Percentiles rank a stretch among this genome's conserved stretches.
These are phyloP conservation scores for Terebella lapidaria DNA, from an alignment of 2,888 invertebrate species.

Conservation along the genomic window DNA sequence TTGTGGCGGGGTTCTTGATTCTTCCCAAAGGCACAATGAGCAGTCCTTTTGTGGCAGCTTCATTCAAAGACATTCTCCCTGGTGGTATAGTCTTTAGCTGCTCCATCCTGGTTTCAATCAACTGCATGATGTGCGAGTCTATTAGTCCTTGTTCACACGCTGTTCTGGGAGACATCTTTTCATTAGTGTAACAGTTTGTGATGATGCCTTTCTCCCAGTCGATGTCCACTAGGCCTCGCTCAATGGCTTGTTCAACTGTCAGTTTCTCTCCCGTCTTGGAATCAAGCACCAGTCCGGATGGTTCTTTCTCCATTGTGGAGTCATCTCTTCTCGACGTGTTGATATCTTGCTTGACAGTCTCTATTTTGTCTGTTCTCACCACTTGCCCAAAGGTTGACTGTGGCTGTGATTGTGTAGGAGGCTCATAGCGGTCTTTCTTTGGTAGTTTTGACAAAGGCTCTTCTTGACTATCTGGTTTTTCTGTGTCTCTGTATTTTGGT, in stretches of 20 bases:
- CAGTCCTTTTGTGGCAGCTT: conserved; percentile 26
- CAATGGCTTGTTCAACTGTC: conserved; percentile 75
- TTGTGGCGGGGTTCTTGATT: conserved; percentile 24
- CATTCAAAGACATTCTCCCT: conserved; percentile 23
- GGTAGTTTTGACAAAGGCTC: too few species aligned
- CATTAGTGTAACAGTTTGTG: conserved; percentile 63
- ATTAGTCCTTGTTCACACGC: conserved; percentile 85
- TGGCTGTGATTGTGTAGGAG: too few species aligned
- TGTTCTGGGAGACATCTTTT: conserved; percentile 77
- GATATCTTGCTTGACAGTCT: background rate
- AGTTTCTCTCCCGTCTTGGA: conserved; percentile 56
- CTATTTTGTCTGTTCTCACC: background rate
- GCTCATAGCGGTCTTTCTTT: too few species aligned
- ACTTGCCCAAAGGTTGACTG: too few species aligned
- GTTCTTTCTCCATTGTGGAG: background rate
- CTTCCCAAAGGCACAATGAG: conserved; percentile 26
- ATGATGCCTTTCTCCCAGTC: conserved; percentile 46
- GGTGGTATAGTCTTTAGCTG: conserved; percentile 1
- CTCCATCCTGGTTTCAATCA: conserved; percentile 20
- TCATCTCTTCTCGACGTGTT: conserved; percentile 1
- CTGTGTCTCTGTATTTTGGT: background rate
- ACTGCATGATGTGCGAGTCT: conserved; percentile 61
- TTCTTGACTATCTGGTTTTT: background rate
- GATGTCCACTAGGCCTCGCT: conserved; percentile 58
- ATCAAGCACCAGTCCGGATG: too few species aligned